These are phyloP conservation scores for Ceratina australensis DNA, from an alignment of 1,140 invertebrate genomes.

Conservation along the genomic window DNA sequence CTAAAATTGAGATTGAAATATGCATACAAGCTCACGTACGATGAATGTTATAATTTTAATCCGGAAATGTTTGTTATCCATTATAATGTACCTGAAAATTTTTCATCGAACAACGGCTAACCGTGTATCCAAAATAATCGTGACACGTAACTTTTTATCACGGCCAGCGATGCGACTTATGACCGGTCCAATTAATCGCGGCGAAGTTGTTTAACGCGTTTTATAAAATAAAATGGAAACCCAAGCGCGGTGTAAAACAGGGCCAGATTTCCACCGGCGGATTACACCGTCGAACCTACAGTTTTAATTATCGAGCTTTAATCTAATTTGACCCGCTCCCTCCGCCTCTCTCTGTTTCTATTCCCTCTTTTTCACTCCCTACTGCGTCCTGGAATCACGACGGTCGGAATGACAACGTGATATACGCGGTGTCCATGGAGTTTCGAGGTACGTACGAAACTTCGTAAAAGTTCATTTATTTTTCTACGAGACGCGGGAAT, in stretches of 20 bases:
- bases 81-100: neutral
- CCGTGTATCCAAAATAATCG: neutral
- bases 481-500: constrained; percentile 1
- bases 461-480: constrained; percentile 46
- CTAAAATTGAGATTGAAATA: too few relatives aligned
- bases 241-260: neutral
- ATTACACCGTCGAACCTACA: constrained; percentile 42
- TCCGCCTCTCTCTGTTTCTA: neutral
- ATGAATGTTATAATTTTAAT: too few relatives aligned
- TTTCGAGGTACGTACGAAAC: constrained; percentile 36
- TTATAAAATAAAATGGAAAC: constrained; percentile 38
- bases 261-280: constrained; percentile 50
- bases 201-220: constrained; percentile 32
- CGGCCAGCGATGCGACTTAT: constrained; percentile 9
- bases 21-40: too few relatives aligned
- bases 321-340: constrained; percentile 49
- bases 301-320: constrained; percentile 57
- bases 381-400: constrained; percentile 3
- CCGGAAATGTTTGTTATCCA: neutral
- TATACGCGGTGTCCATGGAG: constrained; percentile 43
- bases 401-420: constrained; percentile 27
- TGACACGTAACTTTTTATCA: neutral
- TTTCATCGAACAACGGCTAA: neutral
- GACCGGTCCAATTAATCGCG: constrained; percentile 16
- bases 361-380: neutral